phyloP scores from a whole-genome alignment of 64 coral and sea anemone species.

The Orbicella faveolata region DNA sequence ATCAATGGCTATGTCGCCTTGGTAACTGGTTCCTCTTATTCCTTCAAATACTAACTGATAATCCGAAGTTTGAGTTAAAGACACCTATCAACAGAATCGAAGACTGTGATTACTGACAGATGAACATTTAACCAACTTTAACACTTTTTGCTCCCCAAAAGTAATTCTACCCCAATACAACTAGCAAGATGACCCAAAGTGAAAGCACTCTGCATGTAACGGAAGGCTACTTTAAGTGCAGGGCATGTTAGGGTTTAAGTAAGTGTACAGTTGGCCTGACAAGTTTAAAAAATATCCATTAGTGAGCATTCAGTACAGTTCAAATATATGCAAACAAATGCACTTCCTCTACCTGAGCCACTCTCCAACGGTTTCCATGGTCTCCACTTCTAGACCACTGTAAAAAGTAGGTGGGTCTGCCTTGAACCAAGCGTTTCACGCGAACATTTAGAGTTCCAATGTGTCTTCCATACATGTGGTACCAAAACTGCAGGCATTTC shows the following conservation, averaged over 20 bases:
- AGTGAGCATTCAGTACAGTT: not conserved
- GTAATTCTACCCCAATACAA: too few species aligned
- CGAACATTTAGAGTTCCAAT: conserved; percentile 94
- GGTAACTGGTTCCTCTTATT: conserved; percentile 58
- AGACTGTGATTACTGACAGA: not conserved
- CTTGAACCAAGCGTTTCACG: conserved; percentile 62
- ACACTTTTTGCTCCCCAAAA: too few species aligned
- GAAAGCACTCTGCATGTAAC: too few species aligned
- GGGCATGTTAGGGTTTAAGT: too few species aligned
- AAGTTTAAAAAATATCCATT: too few species aligned
- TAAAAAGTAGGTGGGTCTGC: conserved; percentile 62
- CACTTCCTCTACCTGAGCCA: conserved; percentile 33
- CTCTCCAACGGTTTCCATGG: conserved; percentile 60
- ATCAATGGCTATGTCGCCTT: conserved; percentile 88
- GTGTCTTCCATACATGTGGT: conserved; percentile 85
- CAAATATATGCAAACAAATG: not conserved
- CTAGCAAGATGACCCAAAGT: too few species aligned
- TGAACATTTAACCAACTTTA: too few species aligned
- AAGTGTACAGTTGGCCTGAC: too few species aligned
- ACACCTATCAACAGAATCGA: not conserved
- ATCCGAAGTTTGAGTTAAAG: not conserved
- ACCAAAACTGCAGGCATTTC: conserved; percentile 96
- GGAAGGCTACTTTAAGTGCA: too few species aligned
- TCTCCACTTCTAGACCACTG: conserved; percentile 58
- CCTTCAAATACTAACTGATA: conserved; percentile 80